Evolutionary conservation across 2,888 invertebrate species (phyloP), one percentile per base, ranked within the genome.

Genomic region (Lamellibrachia columna): DNA sequence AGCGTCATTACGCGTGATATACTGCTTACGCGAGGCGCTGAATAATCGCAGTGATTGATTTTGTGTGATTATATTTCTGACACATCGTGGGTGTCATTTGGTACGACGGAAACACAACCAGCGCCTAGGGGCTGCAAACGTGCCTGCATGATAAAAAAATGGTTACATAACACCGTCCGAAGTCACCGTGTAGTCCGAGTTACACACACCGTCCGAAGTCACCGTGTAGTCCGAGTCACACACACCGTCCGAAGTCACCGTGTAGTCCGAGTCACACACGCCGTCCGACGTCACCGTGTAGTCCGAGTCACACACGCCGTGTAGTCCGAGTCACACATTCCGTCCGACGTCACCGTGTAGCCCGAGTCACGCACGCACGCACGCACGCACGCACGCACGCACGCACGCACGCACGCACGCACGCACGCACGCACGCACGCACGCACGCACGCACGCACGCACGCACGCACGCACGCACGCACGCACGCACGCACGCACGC

Each of bases 21-120:
- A 75, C 75, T 75, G 75, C 22, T 22, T 22, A 75, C 75, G 22
- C 22, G 15, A 6, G 75, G 22, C 75, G 75, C 75, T 22, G 75
- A 15, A n/a, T n/a, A 75, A 75, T 75, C 75, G 75, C 75, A 75
- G n/a, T 75, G 75, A 75, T 75, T 75, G 75, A 75, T 75, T 75
- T 75, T 22, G 22, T 75, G 75, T 75, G 75, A 75, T 75, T 75
- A 75, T 75, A 75, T 75, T 75, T 75, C 4, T 75, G 75, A 75
- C 75, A 75, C 75, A 22, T 75, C 75, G 22, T 58, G 75, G 6
- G 75, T 75, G 75, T 75, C 75, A n/a, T n/a, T 22, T 75, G 75
- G 15, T 75, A 75, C n/a, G 75, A 15, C 75, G n/a, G 75, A 75
- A 75, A 75, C 75, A 75, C 75, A 75, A 22, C 75, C 75, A 75